Base-by-base conservation (phyloP, 2,113 vertebrate species). In the Apteryx mantelli region DNA sequence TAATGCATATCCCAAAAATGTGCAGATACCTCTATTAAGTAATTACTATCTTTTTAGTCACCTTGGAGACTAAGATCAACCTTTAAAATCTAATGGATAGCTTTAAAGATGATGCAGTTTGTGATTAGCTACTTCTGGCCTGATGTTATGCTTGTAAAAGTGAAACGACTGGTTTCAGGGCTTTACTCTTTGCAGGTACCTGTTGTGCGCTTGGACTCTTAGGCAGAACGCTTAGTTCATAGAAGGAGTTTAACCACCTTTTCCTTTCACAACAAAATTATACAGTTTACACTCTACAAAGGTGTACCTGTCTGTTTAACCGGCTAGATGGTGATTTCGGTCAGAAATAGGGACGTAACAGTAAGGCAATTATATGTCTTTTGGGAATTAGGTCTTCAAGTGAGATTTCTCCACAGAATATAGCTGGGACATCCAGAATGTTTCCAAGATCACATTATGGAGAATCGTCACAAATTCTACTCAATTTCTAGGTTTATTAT, bases 271-370 rank as follows among this genome's bases (percentile, higher is more conserved):
- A 40, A 17, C 6, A 28, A 61, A 65, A 89, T 36, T 18, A 5
- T 8, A 6, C 0, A 0, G 4, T 34, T 38, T 48, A 46, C 1
- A 0, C 68, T 30, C 42, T 60, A 1, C 12, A 20, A 19, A 46
- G 32, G 9, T 22, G 2, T 58, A 46, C 13, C 30, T 64, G 25
- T 10, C 32, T 36, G 28, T 8, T 25, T 73, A 82, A 16, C 28
- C 69, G 53, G 28, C 19, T 8, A 48, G 44, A 32, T 11, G 70
- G 52, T 69, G n/a, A 36, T 71, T 92, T 64, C 64, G 26, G 32
- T 17, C 70, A 68, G 36, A 46, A 50, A 52, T 38, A 46, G 61
- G 50, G 61, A 20, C 73, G 4, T 40, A 19, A 16, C 52, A 52
- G n/a, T 30, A 36, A 53, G 36, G 24, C 46, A 17, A 8, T 5